phyloP scores from a whole-genome alignment of 2,113 vertebrate genomes.

The Sciurus niger region DNA sequence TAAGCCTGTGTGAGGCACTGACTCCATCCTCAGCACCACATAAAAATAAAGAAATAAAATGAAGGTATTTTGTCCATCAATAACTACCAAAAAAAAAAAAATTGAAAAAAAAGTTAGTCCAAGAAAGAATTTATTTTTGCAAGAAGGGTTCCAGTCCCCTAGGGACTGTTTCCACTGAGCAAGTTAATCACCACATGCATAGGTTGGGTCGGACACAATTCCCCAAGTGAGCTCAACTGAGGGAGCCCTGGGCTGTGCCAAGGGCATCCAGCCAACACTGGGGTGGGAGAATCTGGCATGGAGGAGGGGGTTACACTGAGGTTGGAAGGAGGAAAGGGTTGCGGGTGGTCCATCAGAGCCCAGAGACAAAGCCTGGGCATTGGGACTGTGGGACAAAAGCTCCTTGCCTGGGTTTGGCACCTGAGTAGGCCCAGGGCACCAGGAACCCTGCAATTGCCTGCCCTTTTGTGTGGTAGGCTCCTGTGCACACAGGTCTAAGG shows the following conservation, averaged over 20 bases:
- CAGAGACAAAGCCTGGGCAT: neutral
- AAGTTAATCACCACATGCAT: slow-evolving; percentile 30
- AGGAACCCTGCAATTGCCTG: neutral
- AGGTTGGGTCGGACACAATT: neutral
- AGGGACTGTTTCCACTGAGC: slow-evolving; percentile 58
- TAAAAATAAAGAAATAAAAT: too few species aligned
- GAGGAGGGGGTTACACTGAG: too few species aligned
- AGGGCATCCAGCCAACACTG: neutral
- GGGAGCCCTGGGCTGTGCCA: neutral
- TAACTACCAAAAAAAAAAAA: too few species aligned
- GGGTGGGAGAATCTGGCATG: neutral
- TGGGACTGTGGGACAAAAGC: neutral
- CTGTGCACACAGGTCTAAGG: too few species aligned
- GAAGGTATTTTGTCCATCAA: too few species aligned
- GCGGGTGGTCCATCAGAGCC: neutral
- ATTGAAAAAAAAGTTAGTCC: neutral
- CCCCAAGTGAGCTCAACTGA: neutral
- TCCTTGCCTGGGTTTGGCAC: neutral
- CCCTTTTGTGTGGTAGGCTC: neutral
- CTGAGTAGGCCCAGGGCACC: neutral
- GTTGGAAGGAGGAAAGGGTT: neutral
- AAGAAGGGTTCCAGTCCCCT: slow-evolving; percentile 56
- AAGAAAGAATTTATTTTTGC: slow-evolving; percentile 74
- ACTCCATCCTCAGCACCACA: too few species aligned
- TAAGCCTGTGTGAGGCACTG: too few species aligned